Evolutionary conservation across 2,113 vertebrate species (phyloP).

Genomic region (Sapayoa aenigma): DNA sequence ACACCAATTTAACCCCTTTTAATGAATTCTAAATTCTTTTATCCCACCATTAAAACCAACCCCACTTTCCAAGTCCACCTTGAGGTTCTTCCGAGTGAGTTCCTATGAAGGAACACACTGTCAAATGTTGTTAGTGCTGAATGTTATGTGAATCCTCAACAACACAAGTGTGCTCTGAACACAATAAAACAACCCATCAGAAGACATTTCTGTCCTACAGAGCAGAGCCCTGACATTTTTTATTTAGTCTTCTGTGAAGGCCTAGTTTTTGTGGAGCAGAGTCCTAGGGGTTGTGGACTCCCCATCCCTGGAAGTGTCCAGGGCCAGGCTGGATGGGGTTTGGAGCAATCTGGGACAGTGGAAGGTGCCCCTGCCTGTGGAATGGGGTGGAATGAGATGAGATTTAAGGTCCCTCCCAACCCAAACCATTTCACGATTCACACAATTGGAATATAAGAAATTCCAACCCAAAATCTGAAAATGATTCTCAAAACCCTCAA

Average conservation of each 20-base stretch:
- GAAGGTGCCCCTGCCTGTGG: neutral
- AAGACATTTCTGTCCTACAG: neutral
- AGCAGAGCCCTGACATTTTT: neutral
- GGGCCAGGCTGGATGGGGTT: neutral
- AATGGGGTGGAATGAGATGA: neutral
- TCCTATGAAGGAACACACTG: neutral
- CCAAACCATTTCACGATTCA: neutral
- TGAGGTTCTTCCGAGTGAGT: neutral
- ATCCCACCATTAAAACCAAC: neutral
- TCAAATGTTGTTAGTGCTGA: neutral
- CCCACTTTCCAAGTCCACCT: neutral
- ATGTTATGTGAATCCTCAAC: neutral
- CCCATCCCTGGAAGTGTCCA: neutral
- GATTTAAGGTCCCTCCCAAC: neutral
- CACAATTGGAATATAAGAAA: rapidly evolving
- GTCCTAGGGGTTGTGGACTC: neutral
- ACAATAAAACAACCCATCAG: neutral
- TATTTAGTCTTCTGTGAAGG: neutral
- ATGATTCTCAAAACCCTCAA: rapidly evolving
- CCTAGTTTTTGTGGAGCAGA: neutral
- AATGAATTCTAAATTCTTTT: neutral
- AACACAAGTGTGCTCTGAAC: neutral
- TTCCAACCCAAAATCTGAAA: neutral
- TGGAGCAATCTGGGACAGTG: neutral
- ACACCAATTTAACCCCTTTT: neutral